phyloP scores from a whole-genome alignment of 1,140 invertebrate genomes.

The Drosophila micromelanica region DNA sequence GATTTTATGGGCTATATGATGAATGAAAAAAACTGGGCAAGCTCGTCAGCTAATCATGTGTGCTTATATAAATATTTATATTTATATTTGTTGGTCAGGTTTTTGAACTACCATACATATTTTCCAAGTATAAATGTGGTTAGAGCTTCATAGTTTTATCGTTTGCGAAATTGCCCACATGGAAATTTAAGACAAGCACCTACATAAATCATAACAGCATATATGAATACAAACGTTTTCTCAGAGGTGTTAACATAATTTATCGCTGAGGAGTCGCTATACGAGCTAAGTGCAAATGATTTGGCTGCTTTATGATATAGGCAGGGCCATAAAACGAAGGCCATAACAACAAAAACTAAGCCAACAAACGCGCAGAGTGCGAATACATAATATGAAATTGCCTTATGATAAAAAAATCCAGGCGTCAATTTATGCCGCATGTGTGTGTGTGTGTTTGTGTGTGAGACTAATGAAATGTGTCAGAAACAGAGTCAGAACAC shows the following conservation, averaged over 20 bases:
- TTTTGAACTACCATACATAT: not conserved
- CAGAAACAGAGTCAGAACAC: slow-evolving; percentile 62
- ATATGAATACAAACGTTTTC: slow-evolving; percentile 39
- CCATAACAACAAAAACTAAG: slow-evolving; percentile 62
- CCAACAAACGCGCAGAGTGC: slow-evolving; percentile 44
- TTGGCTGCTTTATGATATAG: slow-evolving; percentile 57
- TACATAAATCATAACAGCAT: slow-evolving; percentile 18
- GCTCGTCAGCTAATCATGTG: not conserved
- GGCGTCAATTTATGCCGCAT: slow-evolving; percentile 71
- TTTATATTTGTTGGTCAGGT: not conserved
- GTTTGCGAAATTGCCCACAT: not conserved
- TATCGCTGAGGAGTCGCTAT: slow-evolving; percentile 47
- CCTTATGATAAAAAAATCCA: slow-evolving; percentile 76
- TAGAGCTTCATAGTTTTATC: not conserved
- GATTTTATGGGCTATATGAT: slow-evolving; percentile 47
- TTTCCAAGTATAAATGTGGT: not conserved
- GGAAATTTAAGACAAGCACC: not conserved
- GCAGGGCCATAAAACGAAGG: slow-evolving; percentile 60
- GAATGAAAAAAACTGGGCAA: slow-evolving; percentile 13
- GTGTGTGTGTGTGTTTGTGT: slow-evolving; percentile 22
- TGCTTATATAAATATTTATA: not conserved
- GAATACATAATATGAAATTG: slow-evolving; percentile 74
- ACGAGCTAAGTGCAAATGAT: slow-evolving; percentile 73
- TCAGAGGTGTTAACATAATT: slow-evolving; percentile 66
- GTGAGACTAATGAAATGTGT: slow-evolving; percentile 77